Percentiles rank a stretch among this genome's conserved stretches.
phyloP scores from a whole-genome alignment of 2,888 invertebrate genomes.

The Tuberolachnus salignus region DNA sequence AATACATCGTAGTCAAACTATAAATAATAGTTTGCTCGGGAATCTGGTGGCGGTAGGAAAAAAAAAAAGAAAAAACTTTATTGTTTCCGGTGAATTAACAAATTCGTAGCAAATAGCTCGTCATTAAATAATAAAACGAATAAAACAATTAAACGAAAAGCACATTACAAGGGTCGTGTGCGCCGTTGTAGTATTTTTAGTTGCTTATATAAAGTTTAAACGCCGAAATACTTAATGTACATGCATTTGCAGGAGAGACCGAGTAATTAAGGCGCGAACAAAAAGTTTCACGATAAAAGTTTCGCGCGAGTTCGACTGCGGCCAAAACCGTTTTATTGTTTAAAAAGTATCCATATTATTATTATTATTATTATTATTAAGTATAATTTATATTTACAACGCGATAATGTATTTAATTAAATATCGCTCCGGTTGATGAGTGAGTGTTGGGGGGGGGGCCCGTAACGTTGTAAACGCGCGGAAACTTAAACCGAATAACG shows the following conservation, averaged over 20 bases:
- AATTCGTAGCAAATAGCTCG: background rate
- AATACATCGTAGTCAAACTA: too few species aligned
- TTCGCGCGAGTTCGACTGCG: background rate
- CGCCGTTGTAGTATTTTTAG: background rate
- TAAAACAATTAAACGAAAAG: too few species aligned
- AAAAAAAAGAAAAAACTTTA: background rate
- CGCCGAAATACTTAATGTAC: background rate
- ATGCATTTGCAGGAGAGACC: background rate
- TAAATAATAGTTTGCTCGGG: too few species aligned
- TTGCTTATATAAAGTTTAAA: background rate
- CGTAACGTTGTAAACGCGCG: background rate
- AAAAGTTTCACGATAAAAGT: constrained; percentile 8
- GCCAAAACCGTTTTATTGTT: background rate
- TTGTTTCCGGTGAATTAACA: background rate
- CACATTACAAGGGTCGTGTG: too few species aligned
- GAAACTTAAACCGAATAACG: background rate
- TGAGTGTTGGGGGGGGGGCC: background rate
- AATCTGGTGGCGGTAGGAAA: too few species aligned
- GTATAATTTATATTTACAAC: too few species aligned
- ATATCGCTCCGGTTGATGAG: background rate
- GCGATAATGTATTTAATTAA: constrained; percentile 5
- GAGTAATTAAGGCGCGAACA: background rate
- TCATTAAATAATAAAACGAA: background rate
- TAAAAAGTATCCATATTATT: background rate
- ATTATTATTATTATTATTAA: background rate